These are phyloP conservation scores for Peromyscus melanophrys DNA, from an alignment of 2,797 vertebrate species.

Conservation along the genomic window DNA sequence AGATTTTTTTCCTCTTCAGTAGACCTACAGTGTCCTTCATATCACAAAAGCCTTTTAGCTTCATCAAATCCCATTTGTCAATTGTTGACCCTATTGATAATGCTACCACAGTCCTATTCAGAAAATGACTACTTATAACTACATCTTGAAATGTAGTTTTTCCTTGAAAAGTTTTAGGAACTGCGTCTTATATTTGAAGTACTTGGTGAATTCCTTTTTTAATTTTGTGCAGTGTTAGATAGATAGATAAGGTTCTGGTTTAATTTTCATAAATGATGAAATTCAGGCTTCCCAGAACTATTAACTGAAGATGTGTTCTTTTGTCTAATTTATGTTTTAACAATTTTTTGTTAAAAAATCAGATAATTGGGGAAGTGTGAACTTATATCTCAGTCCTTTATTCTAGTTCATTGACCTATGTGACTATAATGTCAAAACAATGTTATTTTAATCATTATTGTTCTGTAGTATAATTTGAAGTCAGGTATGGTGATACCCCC, in stretches of 20 bases:
- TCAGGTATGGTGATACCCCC: background rate
- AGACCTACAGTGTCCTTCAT: background rate
- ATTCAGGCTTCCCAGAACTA: no score
- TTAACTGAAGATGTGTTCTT: background rate
- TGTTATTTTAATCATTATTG: no score
- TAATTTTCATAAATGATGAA: background rate
- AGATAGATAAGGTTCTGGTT: background rate
- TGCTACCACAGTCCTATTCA: background rate
- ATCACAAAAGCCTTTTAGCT: background rate
- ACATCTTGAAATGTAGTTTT: background rate
- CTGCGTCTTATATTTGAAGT: background rate
- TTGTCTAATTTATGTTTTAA: no score
- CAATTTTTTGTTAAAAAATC: background rate
- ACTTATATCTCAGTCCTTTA: background rate
- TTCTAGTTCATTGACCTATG: no score
- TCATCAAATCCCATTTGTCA: background rate
- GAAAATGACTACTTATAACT: background rate
- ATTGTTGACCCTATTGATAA: background rate
- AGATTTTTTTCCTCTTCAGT: background rate
- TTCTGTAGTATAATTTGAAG: background rate
- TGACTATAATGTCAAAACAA: background rate
- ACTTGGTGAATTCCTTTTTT: background rate
- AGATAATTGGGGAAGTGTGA: background rate
- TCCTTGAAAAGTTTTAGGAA: background rate
- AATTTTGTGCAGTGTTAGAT: background rate